phyloP scores from a whole-genome alignment of 2,888 invertebrate genomes.

The Sarcophaga subvicina region DNA sequence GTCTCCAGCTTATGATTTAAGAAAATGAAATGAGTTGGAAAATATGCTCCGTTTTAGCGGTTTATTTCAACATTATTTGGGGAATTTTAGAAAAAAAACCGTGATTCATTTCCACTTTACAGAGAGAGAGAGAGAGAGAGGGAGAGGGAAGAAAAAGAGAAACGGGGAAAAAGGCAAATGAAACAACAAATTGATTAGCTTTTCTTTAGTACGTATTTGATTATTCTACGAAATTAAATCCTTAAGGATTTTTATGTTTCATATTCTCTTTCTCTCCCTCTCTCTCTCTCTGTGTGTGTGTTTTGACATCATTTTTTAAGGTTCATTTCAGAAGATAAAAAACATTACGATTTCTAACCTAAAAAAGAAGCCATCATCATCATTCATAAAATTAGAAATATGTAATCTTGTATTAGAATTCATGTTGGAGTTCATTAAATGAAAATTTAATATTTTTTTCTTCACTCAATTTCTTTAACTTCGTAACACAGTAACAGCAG shows the following conservation, averaged over 20 bases:
- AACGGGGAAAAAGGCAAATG: constrained; percentile 1
- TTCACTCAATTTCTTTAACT: background rate
- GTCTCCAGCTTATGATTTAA: constrained; percentile 70
- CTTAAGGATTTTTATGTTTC: constrained; percentile 53
- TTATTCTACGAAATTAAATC: constrained; percentile 30
- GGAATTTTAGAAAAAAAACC: constrained; percentile 16
- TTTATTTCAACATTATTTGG: constrained; percentile 51
- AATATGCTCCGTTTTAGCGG: constrained; percentile 73
- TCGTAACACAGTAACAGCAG: background rate
- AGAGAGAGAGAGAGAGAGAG: background rate
- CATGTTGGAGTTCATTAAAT: constrained; percentile 14
- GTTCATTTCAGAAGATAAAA: constrained; percentile 3
- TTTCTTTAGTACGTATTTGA: constrained; percentile 18
- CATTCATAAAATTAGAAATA: too few species aligned
- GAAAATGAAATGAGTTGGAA: constrained; percentile 78
- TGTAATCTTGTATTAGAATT: too few species aligned
- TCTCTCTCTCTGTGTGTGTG: too few species aligned
- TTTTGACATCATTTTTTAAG: background rate
- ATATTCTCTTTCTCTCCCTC: background rate
- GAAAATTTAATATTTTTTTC: constrained; percentile 2
- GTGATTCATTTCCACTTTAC: constrained; percentile 38
- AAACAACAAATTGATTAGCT: constrained; percentile 45
- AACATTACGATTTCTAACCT: background rate
- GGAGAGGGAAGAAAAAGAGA: background rate
- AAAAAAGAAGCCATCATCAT: too few species aligned